These are phyloP conservation scores for Petaurus breviceps DNA, from an alignment of 2,113 vertebrate species.

Conservation along the genomic window DNA sequence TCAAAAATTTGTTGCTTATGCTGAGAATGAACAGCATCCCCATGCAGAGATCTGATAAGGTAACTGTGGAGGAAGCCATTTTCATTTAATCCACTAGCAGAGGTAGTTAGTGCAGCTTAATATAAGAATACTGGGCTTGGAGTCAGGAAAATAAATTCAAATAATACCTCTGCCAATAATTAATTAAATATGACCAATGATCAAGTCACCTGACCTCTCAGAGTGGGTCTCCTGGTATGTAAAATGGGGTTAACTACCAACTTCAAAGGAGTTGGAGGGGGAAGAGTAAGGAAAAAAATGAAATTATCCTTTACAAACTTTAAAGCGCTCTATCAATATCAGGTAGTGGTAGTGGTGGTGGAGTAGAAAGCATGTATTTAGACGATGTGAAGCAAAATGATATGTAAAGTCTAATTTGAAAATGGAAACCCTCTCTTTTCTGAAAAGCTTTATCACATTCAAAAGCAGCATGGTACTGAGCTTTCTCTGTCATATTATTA, in stretches of 20 bases:
- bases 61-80: not conserved
- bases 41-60: slow-evolving; percentile 38
- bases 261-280: not conserved
- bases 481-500: not conserved
- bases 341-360: not conserved
- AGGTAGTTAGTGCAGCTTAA: slow-evolving; percentile 5
- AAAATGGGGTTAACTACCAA: not conserved
- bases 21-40: slow-evolving; percentile 20
- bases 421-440: not conserved
- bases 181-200: not conserved
- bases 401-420: not conserved
- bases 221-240: not conserved
- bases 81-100: slow-evolving; percentile 32
- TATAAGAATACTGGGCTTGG: not conserved
- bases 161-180: not conserved
- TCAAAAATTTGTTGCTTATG: not conserved
- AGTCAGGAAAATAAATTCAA: not conserved
- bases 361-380: not conserved
- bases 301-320: not conserved
- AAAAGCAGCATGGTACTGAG: not conserved
- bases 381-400: not conserved
- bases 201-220: not conserved
- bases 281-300: not conserved
- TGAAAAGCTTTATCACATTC: not conserved
- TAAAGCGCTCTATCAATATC: not conserved